These are phyloP conservation scores for Montipora foliosa DNA, from an alignment of 64 coral and sea anemone species.

Conservation along the genomic window DNA sequence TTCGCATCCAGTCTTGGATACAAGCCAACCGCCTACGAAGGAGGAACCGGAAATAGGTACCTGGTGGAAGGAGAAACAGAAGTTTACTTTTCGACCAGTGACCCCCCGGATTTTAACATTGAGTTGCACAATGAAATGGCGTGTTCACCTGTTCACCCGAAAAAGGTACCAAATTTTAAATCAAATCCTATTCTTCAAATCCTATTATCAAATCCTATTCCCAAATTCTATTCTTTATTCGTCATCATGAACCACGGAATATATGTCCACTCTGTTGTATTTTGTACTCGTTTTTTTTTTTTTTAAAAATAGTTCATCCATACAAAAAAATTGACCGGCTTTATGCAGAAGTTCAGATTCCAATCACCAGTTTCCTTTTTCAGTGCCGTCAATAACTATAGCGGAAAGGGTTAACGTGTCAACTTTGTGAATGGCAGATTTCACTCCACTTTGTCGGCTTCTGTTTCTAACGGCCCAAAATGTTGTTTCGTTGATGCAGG, in stretches of 20 bases:
- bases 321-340: too few relatives aligned
- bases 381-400: too few relatives aligned
- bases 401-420: too few relatives aligned
- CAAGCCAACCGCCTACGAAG: slow-evolving; percentile 69
- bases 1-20: slow-evolving; percentile 73
- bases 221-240: too few relatives aligned
- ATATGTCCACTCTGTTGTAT: too few relatives aligned
- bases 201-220: too few relatives aligned
- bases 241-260: too few relatives aligned
- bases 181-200: not conserved
- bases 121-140: slow-evolving; percentile 98
- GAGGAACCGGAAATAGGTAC: slow-evolving; percentile 75
- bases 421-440: too few relatives aligned
- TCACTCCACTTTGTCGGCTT: not conserved
- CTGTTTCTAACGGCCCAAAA: not conserved
- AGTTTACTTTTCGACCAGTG: slow-evolving; percentile 74
- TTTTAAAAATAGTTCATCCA: too few relatives aligned
- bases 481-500: slow-evolving; percentile 14
- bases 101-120: slow-evolving; percentile 70
- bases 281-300: too few relatives aligned
- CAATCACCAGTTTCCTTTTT: too few relatives aligned
- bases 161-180: slow-evolving; percentile 51
- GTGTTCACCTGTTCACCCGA: slow-evolving; percentile 77
- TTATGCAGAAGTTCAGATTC: too few relatives aligned
- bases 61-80: slow-evolving; percentile 27